Percentiles rank a stretch among this genome's conserved stretches.
Conservation (phyloP, 53 echinoderm and acorn worm species). For the Patiria pectinifera region DNA sequence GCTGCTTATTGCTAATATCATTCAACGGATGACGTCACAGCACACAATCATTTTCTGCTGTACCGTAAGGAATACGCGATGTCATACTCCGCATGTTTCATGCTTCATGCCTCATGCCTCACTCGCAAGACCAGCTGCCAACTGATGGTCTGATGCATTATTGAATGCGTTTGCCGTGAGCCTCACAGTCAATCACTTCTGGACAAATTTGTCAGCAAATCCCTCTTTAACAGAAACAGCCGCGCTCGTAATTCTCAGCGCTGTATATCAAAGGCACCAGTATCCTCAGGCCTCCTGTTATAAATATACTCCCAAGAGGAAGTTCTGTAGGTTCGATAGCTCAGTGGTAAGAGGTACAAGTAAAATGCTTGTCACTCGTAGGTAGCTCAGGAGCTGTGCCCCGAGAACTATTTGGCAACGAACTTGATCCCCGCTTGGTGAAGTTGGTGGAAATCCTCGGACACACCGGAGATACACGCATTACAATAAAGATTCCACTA, state of each 20-base stretch:
- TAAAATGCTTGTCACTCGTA: slow-evolving; percentile 19
- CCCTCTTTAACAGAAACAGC: neutral
- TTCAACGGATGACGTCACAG: no score
- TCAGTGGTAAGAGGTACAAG: neutral
- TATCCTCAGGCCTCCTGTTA: neutral
- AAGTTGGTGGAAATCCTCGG: neutral
- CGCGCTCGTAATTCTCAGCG: neutral
- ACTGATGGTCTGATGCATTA: neutral
- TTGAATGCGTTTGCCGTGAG: neutral
- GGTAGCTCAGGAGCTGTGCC: slow-evolving; percentile 15
- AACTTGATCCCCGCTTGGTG: neutral
- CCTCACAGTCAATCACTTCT: neutral
- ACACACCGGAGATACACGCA: no score
- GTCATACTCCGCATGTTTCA: no score
- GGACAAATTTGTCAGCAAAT: neutral
- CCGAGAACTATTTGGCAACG: slow-evolving; percentile 16
- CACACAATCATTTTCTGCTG: no score
- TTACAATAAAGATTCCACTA: no score
- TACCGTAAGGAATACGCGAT: no score
- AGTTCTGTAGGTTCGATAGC: neutral
- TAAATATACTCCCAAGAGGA: no score
- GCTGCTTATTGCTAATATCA: no score
- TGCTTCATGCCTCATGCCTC: neutral
- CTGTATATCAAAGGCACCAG: neutral
- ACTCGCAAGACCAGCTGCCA: neutral